phyloP scores from a whole-genome alignment of 2,797 vertebrate genomes.

The Enteromius viviparus region DNA sequence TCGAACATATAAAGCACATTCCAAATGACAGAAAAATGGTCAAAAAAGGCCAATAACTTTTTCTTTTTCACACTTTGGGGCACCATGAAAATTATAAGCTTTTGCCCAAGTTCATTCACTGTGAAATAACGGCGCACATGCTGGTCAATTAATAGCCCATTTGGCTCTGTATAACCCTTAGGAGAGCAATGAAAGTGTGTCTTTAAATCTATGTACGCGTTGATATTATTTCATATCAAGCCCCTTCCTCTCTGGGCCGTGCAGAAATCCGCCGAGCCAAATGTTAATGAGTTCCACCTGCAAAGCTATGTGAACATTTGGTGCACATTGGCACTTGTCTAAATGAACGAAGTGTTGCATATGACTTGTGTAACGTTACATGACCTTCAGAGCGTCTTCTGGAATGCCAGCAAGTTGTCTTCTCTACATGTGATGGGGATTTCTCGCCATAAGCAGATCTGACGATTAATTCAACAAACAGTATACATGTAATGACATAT shows the following conservation, averaged over 20 bases:
- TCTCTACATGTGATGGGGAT: conserved; percentile 72
- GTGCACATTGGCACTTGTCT: conserved; percentile 74
- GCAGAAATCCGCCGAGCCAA: conserved; percentile 66
- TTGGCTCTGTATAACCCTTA: conserved; percentile 70
- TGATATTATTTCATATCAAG: conserved; percentile 51
- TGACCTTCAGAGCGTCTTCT: conserved; percentile 45
- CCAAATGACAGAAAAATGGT: conserved; percentile 26
- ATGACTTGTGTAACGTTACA: conserved; percentile 11
- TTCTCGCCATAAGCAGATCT: conserved; percentile 68
- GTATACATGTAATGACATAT: conserved; percentile 69
- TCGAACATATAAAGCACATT: conserved; percentile 31
- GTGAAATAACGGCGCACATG: conserved; percentile 70
- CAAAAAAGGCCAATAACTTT: conserved; percentile 46
- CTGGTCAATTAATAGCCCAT: conserved; percentile 68
- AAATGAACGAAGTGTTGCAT: conserved; percentile 65
- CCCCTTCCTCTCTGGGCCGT: conserved; percentile 65
- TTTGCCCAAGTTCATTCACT: conserved; percentile 70
- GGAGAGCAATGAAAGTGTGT: conserved; percentile 70
- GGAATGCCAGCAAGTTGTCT: conserved; percentile 66
- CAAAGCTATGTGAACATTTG: conserved; percentile 76
- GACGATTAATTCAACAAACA: conserved; percentile 72
- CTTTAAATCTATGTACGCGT: conserved; percentile 63
- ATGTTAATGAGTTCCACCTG: conserved; percentile 83
- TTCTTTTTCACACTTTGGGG: conserved; percentile 53
- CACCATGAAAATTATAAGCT: conserved; percentile 56